These are phyloP conservation scores for Limnephilus marmoratus DNA, from an alignment of 2,888 invertebrate species.

Conservation along the genomic window DNA sequence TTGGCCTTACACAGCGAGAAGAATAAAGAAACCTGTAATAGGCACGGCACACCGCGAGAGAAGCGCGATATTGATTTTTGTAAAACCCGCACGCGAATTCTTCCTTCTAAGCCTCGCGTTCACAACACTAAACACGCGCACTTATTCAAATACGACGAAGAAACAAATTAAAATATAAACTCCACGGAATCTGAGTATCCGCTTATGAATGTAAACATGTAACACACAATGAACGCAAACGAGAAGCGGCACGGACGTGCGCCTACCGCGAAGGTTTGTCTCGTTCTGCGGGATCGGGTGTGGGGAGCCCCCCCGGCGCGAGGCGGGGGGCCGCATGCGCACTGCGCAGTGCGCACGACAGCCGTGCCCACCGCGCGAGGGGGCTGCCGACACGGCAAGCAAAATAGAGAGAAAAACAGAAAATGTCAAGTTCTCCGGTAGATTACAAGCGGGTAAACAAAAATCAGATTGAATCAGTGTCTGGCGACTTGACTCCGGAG, in stretches of 20 bases:
- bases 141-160: slow-evolving; percentile 9
- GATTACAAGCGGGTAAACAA: background rate
- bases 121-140: slow-evolving; percentile 29
- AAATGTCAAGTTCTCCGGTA: slow-evolving; percentile 5
- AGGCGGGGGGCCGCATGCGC: slow-evolving; percentile 50
- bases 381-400: background rate
- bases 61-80: slow-evolving; percentile 63
- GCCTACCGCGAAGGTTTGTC: slow-evolving; percentile 69
- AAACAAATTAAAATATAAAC: background rate
- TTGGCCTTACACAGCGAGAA: slow-evolving; percentile 57
- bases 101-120: slow-evolving; percentile 36
- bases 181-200: slow-evolving; percentile 8
- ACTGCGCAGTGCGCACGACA: background rate
- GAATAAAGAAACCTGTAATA: slow-evolving; percentile 63
- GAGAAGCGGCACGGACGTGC: slow-evolving; percentile 29
- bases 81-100: slow-evolving; percentile 60
- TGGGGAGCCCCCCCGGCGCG: slow-evolving; percentile 50
- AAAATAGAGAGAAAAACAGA: slow-evolving; percentile 6
- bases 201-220: slow-evolving; percentile 54
- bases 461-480: background rate
- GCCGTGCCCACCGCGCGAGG: background rate
- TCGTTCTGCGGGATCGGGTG: slow-evolving; percentile 50
- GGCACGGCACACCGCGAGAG: slow-evolving; percentile 63
- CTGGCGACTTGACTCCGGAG: background rate
- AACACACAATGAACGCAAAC: slow-evolving; percentile 52